Base-by-base conservation (phyloP, 2,797 vertebrate species). In the Apogon talboti region DNA sequence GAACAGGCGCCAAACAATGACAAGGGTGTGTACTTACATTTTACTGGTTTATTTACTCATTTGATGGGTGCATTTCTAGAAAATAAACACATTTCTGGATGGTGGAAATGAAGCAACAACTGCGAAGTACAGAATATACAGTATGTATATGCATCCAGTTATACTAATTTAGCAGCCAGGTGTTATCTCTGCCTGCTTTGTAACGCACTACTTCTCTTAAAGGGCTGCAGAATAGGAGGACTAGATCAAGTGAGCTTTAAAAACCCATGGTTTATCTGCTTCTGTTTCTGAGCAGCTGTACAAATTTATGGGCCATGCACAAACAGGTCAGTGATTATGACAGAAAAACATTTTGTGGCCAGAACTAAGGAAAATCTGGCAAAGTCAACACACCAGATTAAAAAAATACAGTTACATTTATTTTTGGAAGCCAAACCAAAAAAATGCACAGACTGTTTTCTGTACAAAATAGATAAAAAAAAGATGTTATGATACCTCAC, bases 261-360 rank as follows among this genome's bases (percentile, higher is more conserved):
- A 82, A 74, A 69, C 21, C 71, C 42, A 21, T 55, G 4, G 24
- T 75, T 81, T 73, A 76, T 82, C 70, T 78, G 64, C 49, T 67
- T 30, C 49, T 49, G 48, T 19, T 67, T n/a, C 38, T 33, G 64
- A 66, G 78, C 84, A 87, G 82, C 80, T 87, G 74, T 53, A 65
- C 71, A 62, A 73, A 69, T 43, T 33, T 56, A 73, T 70, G 55
- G 54, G 57, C 13, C 60, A 51, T 82, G 68, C 44, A 83, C 73
- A 83, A 82, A 66, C 83, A 82, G 85, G 84, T 84, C 87, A 86
- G 45, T 12, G 18, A 79, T 74, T 65, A 84, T 33, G 21, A 79
- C 47, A 52, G 57, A 3, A 54, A 54, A 67, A 68, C 37, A 62
- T 49, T 71, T 66, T 65, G 10, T 44, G 45, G 47, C 71, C 19